Evolutionary conservation across 2,113 vertebrate genomes (phyloP).

Genomic region (Nycticorax nycticorax): DNA sequence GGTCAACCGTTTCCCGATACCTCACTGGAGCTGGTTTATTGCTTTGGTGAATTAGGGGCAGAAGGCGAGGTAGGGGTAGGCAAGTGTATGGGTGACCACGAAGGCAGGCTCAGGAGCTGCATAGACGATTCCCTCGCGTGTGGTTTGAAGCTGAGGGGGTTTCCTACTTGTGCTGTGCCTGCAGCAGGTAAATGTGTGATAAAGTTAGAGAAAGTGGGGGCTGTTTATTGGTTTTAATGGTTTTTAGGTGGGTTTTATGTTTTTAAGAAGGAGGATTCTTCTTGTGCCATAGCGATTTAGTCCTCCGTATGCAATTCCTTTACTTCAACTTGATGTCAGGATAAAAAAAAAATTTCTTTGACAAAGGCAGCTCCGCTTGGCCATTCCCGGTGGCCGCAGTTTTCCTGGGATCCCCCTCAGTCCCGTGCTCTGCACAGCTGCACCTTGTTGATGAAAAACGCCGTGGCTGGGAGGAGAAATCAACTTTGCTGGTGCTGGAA

Average conservation of each 20-base stretch:
- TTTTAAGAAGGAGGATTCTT: not conserved
- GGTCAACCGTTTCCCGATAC: accelerated
- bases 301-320: no score
- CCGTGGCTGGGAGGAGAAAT: not conserved
- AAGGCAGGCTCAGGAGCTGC: not conserved
- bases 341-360: not conserved
- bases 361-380: no score
- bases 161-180: not conserved
- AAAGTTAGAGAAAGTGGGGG: not conserved
- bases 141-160: not conserved
- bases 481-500: not conserved
- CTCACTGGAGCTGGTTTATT: accelerated
- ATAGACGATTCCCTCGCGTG: not conserved
- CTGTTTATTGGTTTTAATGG: not conserved
- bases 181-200: not conserved
- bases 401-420: not conserved
- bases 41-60: not conserved
- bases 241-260: not conserved
- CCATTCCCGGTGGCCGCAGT: accelerated
- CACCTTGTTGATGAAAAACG: not conserved
- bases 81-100: accelerated
- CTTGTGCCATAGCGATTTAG: accelerated
- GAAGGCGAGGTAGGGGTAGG: not conserved
- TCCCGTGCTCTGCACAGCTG: not conserved
- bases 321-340: not conserved